Conservation (phyloP, 2,113 vertebrate genomes). For the Epinephelus lanceolatus region DNA sequence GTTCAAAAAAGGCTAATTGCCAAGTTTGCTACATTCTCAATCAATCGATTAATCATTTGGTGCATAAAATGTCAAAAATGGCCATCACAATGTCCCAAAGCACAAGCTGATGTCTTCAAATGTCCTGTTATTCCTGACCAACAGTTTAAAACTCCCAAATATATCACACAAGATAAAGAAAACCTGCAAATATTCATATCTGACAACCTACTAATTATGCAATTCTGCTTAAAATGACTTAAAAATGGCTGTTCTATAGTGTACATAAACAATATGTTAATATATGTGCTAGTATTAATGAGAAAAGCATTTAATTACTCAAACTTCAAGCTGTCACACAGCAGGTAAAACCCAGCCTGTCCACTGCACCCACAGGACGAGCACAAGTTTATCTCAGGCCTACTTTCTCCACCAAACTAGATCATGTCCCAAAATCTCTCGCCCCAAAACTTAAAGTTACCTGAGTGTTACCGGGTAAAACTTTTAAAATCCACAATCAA, state of each 20-base stretch:
- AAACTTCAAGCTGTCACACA: constrained; percentile 43
- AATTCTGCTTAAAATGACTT: background rate
- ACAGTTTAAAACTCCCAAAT: background rate
- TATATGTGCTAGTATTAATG: background rate
- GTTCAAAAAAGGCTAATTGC: background rate
- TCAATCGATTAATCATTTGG: background rate
- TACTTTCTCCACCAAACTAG: constrained; percentile 73
- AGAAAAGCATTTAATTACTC: constrained; percentile 14
- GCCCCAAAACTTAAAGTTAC: constrained; percentile 66
- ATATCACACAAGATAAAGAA: background rate
- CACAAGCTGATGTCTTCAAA: background rate
- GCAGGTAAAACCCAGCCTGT: constrained; percentile 47
- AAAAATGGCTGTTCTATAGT: background rate
- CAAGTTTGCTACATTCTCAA: background rate
- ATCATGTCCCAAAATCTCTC: constrained; percentile 66
- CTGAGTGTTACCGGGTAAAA: constrained; percentile 66
- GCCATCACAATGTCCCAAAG: background rate
- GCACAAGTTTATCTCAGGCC: constrained; percentile 52
- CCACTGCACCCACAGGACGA: constrained; percentile 56
- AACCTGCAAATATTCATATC: background rate
- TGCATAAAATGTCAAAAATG: constrained; percentile 1
- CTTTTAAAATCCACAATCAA: constrained; percentile 71
- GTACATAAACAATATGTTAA: background rate
- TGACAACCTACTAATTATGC: background rate
- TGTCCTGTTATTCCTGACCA: background rate